Evolutionary conservation across 2,888 invertebrate genomes (phyloP).

Genomic region (Patella depressa): DNA sequence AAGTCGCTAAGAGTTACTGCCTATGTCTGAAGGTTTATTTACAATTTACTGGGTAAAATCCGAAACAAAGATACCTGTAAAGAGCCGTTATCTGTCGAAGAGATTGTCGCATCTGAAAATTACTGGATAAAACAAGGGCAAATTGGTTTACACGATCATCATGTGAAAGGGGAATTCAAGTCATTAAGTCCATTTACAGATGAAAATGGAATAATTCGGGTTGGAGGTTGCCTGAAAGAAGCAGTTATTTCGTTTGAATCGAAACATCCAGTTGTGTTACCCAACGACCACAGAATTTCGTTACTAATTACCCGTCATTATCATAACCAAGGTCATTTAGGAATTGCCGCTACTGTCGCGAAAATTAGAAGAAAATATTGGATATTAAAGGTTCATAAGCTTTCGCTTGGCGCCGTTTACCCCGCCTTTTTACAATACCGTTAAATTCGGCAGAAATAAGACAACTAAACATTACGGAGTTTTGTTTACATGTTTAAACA

Average conservation of each 20-base stretch:
- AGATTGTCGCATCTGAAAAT: not conserved
- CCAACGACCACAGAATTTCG: not conserved
- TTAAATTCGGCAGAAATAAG: no score
- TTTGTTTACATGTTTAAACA: no score
- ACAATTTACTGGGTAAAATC: not conserved
- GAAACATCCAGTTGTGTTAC: not conserved
- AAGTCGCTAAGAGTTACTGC: not conserved
- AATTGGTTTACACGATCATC: not conserved
- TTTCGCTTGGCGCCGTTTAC: not conserved
- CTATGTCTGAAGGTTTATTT: not conserved
- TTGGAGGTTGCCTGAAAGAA: not conserved
- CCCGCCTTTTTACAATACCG: no score
- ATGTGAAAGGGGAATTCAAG: not conserved
- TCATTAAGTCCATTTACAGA: constrained; percentile 8
- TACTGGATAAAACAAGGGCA: not conserved
- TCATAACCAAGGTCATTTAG: not conserved
- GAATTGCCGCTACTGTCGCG: constrained; percentile 1
- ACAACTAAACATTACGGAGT: no score
- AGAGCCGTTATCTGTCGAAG: not conserved
- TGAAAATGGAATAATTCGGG: constrained; percentile 4
- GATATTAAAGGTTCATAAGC: not conserved
- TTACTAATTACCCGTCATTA: not conserved
- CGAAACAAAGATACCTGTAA: not conserved
- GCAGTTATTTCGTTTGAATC: not conserved
- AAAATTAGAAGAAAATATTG: constrained; percentile 4